These are phyloP conservation scores for Nycticryphes semicollaris DNA, from an alignment of 2,113 vertebrate species.

Conservation along the genomic window DNA sequence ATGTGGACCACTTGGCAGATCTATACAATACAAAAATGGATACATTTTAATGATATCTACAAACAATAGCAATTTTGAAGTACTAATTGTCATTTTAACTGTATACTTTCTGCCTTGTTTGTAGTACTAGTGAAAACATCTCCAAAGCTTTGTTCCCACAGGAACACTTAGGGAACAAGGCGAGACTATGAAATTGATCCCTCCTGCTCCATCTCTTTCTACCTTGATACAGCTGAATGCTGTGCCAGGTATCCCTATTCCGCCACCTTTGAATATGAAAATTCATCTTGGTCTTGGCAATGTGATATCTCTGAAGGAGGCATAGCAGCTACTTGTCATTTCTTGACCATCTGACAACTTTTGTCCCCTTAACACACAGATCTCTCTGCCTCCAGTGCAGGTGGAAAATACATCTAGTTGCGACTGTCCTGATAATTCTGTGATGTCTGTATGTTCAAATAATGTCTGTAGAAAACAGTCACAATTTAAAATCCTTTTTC, in stretches of 20 bases:
- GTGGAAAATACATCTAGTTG: neutral
- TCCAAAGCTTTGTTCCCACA: neutral
- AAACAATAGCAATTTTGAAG: neutral
- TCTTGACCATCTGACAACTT: neutral
- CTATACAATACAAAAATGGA: slow-evolving; percentile 55
- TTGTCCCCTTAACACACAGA: neutral
- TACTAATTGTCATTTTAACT: neutral
- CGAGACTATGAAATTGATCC: neutral
- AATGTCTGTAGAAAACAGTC: neutral
- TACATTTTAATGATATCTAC: neutral
- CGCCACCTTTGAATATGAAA: neutral
- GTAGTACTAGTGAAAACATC: neutral
- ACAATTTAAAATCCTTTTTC: neutral
- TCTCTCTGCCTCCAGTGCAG: neutral
- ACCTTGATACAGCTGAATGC: neutral
- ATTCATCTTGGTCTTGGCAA: neutral
- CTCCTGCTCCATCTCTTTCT: neutral
- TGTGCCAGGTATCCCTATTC: neutral
- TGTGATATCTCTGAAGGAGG: neutral
- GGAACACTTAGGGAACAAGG: neutral
- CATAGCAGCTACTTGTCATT: neutral
- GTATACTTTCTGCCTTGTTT: neutral
- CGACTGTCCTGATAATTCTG: neutral
- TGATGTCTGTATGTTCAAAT: neutral
- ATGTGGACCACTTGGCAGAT: slow-evolving; percentile 81